Evolutionary conservation across 1,140 invertebrate species (phyloP), one percentile per base, ranked within the genome.

Genomic region (Pseudobourletiella spinata): DNA sequence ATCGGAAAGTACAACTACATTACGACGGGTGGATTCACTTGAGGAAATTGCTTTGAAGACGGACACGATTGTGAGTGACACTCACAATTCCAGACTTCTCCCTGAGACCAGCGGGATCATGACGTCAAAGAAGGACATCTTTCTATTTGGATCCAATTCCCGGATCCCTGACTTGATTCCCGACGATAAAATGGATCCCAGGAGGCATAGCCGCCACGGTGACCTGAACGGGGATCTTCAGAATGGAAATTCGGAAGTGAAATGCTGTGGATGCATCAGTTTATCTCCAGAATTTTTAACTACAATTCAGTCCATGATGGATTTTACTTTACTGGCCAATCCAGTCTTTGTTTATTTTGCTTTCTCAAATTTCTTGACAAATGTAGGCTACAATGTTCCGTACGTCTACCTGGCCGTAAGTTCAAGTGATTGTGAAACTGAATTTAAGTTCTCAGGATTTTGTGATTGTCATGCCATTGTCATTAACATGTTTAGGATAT

Each of bases 301-400:
- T 65, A 84, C 85, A 0, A 77, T 95, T 30, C 78, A 78, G 30
- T 82, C 90, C 76, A 90, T 95, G 86, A 79, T 95, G 63, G 88
- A 95, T 72, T 78, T 95, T 51, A 83, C 82, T 15, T 76, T 98
- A 24, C 78, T 98, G 0, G 83, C 83, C 59, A 87, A 97, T 76
- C 46, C 46, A 15, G 46, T 48, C 63, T 98, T 96, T 73, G 79
- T 98, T 56, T 76, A 96, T 56, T 98, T 97, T 75, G 85, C 85
- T 18, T 58, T 92, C 29, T 96, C 92, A 24, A 98, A 98, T 76
- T 95, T 98, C 74, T 84, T 91, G 71, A 97, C 93, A 8, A 94
- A 88, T 73, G 88, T 98, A 68, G 95, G 95, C 29, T 98, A 95
- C 79, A 93, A 96, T 75, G 84, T 95, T 70, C 94, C 95, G 57